These are phyloP conservation scores for Callyntrura guangdongensis DNA, from an alignment of 2,888 invertebrate genomes.

Conservation along the genomic window DNA sequence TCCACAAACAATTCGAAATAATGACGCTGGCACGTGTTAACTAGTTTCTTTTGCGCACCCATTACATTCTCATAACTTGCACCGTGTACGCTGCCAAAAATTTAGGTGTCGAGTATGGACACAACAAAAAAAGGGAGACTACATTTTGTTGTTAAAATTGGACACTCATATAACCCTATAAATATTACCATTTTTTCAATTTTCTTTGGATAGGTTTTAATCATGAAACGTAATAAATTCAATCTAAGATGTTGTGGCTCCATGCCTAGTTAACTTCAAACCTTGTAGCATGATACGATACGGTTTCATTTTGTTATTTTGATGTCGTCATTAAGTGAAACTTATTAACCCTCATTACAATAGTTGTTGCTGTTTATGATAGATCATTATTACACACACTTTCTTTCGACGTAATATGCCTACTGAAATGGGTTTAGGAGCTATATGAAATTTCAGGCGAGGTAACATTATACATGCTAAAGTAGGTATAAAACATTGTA, in stretches of 20 bases:
- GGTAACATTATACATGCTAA: background rate
- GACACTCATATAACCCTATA: background rate
- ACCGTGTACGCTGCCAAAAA: too few species aligned
- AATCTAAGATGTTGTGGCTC: too few species aligned
- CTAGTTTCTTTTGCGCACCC: background rate
- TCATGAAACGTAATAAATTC: conserved; percentile 23
- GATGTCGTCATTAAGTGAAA: conserved; percentile 32
- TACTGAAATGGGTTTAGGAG: too few species aligned
- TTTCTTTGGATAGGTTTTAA: conserved; percentile 6
- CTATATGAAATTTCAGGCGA: too few species aligned
- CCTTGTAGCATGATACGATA: background rate
- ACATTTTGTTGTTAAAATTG: background rate
- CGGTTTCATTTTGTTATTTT: conserved; percentile 8
- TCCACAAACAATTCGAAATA: too few species aligned
- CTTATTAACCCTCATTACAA: conserved; percentile 39
- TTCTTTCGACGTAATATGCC: too few species aligned
- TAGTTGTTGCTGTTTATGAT: background rate
- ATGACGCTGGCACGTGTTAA: background rate
- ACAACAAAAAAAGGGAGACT: background rate
- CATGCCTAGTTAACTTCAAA: background rate
- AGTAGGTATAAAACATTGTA: background rate
- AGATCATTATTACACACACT: background rate
- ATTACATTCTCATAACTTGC: conserved; percentile 1
- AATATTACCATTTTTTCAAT: conserved; percentile 4
- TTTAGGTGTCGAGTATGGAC: background rate